Evolutionary conservation across 2,888 invertebrate genomes (phyloP).

Genomic region (Calliopum simillimum): DNA sequence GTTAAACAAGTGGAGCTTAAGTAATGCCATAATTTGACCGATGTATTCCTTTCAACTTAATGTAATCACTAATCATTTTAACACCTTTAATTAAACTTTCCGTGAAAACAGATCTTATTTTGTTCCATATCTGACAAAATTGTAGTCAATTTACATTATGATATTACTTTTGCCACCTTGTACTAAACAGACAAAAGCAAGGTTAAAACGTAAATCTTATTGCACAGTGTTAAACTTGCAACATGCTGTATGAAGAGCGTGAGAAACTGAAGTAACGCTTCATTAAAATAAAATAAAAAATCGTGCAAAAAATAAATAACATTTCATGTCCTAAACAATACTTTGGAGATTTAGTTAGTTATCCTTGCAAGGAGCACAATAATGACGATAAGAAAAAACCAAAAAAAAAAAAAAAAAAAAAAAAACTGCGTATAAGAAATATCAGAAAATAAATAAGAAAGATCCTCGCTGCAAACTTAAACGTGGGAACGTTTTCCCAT

Average conservation of each 20-base stretch:
- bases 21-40: too few relatives aligned
- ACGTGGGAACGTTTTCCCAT: slow-evolving; percentile 34
- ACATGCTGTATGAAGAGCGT: slow-evolving; percentile 50
- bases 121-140: too few relatives aligned
- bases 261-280: slow-evolving; percentile 53
- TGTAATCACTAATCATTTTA: too few relatives aligned
- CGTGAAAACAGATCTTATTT: too few relatives aligned
- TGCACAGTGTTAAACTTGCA: slow-evolving; percentile 10
- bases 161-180: too few relatives aligned
- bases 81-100: too few relatives aligned
- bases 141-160: too few relatives aligned
- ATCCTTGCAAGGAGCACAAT: slow-evolving; percentile 25
- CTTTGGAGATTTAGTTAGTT: slow-evolving; percentile 40
- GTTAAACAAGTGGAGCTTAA: too few relatives aligned
- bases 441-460: background rate
- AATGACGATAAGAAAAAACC: slow-evolving; percentile 13
- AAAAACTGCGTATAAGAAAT: slow-evolving; percentile 14
- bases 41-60: too few relatives aligned
- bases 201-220: too few relatives aligned
- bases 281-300: slow-evolving; percentile 36
- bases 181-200: too few relatives aligned
- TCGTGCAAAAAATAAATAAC: background rate
- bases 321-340: slow-evolving; percentile 41
- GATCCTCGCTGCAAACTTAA: slow-evolving; percentile 1
- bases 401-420: too few relatives aligned